Percentiles rank a stretch among this genome's conserved stretches.
Evolutionary conservation across 2,888 invertebrate species (phyloP).

Genomic region (Gari tellinella): DNA sequence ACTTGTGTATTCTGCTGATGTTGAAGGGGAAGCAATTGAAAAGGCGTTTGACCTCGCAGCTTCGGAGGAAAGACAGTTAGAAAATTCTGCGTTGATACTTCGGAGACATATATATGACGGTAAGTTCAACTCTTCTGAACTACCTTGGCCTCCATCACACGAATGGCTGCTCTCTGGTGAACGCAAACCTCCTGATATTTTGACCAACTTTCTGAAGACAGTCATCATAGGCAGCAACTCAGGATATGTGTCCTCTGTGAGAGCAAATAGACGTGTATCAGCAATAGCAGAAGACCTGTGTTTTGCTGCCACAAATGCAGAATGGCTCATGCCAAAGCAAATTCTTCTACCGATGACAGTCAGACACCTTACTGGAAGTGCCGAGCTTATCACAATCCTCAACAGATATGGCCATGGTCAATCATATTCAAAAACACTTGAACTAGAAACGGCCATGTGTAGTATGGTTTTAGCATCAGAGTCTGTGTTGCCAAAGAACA

Average conservation of each 20-base stretch:
- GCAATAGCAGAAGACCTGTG: slow-evolving; percentile 40
- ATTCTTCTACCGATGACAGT: slow-evolving; percentile 43
- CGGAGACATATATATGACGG: slow-evolving; percentile 15
- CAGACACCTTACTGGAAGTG: slow-evolving; percentile 49
- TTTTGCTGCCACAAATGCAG: slow-evolving; percentile 34
- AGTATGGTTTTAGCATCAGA: slow-evolving; percentile 7
- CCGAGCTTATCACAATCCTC: slow-evolving; percentile 43
- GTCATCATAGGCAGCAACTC: slow-evolving; percentile 12
- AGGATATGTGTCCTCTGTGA: neutral
- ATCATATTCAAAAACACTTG: slow-evolving; percentile 29
- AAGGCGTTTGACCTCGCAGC: slow-evolving; percentile 45
- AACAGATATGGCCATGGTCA: slow-evolving; percentile 43
- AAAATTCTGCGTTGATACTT: slow-evolving; percentile 35
- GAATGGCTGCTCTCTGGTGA: neutral
- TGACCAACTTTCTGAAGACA: neutral
- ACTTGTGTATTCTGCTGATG: slow-evolving; percentile 22
- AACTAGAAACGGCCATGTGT: slow-evolving; percentile 53
- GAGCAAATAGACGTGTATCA: slow-evolving; percentile 7
- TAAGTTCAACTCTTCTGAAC: too few species aligned
- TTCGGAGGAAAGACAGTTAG: slow-evolving; percentile 29
- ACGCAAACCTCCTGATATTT: slow-evolving; percentile 14
- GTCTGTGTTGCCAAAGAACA: neutral
- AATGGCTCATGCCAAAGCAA: slow-evolving; percentile 48
- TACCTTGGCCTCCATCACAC: slow-evolving; percentile 28
- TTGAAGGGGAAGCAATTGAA: slow-evolving; percentile 41